Base-by-base conservation (phyloP, 2,113 vertebrate genomes). In the Brachyhypopomus gauderio region DNA sequence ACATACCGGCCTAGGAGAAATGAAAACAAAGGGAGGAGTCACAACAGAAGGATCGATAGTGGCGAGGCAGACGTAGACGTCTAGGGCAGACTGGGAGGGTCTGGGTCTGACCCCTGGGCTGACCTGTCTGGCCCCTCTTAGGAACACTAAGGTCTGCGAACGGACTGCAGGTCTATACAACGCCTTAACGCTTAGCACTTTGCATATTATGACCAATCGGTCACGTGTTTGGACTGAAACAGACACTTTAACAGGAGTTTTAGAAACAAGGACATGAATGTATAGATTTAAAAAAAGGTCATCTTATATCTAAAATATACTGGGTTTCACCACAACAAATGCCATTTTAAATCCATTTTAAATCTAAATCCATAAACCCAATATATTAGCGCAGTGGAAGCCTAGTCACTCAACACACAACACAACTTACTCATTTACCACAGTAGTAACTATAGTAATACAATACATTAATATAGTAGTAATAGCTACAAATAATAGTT, bases 1-100 rank as follows among this genome's bases (percentile, higher is more conserved):
- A 58, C 12, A 72, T 5, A 60, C 20, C 27, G 58, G 20, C 4
- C 14, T 52, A 34, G 1, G 17, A 64, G 48, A 75, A 58, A 34
- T n/a, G 75, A 72, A 72, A 77, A 71, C 20, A 70, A 75, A 72
- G 52, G 52, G 5, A 52, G 48, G 36, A 77, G 78, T 78, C 27
- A 74, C n/a, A 71, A 81, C 78, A 81, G 72, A 55, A 25, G 69
- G 45, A 81, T 86, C 82, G 22, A 81, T 86, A 71, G 74, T 20
- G 55, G 72, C 19, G 9, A 63, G 52, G 23, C 74, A 77, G 55
- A 74, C 62, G 34, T 63, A 83, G 45, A 56, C 59, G 64, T 48
- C 55, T 56, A 67, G 60, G 55, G 38, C 63, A 71, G 79, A 72
- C 56, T 41, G 66, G 58, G 59, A 77, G 8, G 58, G 76, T 62